These are phyloP conservation scores for Ovibos moschatus DNA, from an alignment of 2,113 vertebrate species.

Conservation along the genomic window DNA sequence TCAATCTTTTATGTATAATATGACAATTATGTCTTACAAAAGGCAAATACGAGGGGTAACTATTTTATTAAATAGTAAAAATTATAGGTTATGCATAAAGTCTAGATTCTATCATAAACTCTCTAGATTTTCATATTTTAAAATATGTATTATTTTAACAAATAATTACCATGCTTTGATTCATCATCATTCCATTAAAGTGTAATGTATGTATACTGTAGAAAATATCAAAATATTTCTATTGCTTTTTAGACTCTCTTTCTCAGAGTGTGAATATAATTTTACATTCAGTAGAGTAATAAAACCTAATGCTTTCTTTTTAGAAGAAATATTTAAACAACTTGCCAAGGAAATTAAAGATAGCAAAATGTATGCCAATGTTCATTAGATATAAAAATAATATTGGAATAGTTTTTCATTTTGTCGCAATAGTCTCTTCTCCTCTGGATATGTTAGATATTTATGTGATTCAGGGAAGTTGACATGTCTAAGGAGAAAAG, in stretches of 20 bases:
- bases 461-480: background rate
- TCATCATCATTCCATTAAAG: background rate
- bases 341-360: constrained; percentile 7
- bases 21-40: background rate
- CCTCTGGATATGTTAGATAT: background rate
- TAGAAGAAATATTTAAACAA: constrained; percentile 17
- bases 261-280: background rate
- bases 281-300: background rate
- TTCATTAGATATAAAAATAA: background rate
- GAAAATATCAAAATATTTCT: background rate
- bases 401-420: background rate
- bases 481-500: background rate
- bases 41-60: background rate
- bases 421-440: background rate
- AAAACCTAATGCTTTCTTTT: background rate
- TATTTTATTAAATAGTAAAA: background rate
- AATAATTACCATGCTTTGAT: background rate
- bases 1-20: background rate
- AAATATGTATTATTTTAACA: background rate
- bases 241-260: background rate
- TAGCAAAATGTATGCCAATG: background rate
- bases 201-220: background rate
- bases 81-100: background rate
- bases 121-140: background rate
- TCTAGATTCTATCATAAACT: background rate